Evolutionary conservation across 2,797 vertebrate genomes (phyloP), one percentile per base, ranked within the genome.

Genomic region (Rhabdophis nuchalis): DNA sequence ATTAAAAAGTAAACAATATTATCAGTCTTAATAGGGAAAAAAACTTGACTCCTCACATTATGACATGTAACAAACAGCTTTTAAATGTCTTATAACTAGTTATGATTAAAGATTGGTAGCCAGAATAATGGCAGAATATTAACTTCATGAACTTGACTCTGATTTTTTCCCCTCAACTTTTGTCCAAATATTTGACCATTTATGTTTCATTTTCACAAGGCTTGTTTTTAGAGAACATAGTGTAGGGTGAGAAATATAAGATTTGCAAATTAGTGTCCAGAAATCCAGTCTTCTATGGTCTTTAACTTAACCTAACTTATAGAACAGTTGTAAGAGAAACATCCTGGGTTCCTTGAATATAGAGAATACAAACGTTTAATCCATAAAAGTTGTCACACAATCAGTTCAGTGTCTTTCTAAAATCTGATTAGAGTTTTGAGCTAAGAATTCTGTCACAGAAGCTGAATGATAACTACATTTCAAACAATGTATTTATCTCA

Each of bases 21-120:
- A 88, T 87, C 64, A 93, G 52, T 91, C 91, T 82, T 91, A 85
- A 29, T 77, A 92, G 72, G 88, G 94, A 88, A 68, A 93, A 82
- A 95, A 92, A 52, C 93, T 18, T 60, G 58, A 27, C 20, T 85
- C 23, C 82, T 93, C 50, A 90, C 54, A 94, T 93, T 85, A 90
- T 77, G 56, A 61, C 85, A 96, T 91, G 88, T 88, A 94, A 82
- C 20, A 91, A 94, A 82, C 20, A 91, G 32, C 16, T 94, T 95
- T 94, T 92, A 94, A 92, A 92, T 93, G 72, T 36, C 85, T 29
- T 32, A 87, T n/a, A 89, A 93, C 64, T 86, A 94, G 54, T 91
- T 95, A 93, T 32, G 61, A 54, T 82, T 94, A 87, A 93, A 54
- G 20, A 85, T 41, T 92, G 68, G 20, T 50, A 94, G 20, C 87